A percentile compares a stretch with the other conserved stretches of the same genome.
These are phyloP conservation scores for Drosophila borealis DNA, from an alignment of 2,888 invertebrate species.

Conservation along the genomic window DNA sequence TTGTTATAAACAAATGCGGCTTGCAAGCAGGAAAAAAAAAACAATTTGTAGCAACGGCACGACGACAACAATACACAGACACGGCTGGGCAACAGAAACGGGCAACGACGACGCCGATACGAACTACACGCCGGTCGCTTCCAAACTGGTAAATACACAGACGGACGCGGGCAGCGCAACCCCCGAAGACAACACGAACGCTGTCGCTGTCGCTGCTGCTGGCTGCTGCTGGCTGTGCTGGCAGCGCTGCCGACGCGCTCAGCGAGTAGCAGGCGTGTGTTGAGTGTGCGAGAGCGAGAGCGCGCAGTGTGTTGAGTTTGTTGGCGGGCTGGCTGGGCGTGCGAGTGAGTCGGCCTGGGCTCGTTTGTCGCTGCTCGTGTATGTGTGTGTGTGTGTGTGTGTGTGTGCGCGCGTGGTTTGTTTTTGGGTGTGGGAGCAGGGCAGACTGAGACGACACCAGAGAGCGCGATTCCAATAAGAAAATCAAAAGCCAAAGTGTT, in stretches of 20 bases:
- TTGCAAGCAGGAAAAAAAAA: slow-evolving; percentile 11
- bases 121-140: slow-evolving; percentile 85
- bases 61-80: slow-evolving; percentile 44
- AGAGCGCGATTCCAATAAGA: slow-evolving; percentile 70
- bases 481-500: slow-evolving; percentile 75
- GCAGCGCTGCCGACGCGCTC: slow-evolving; percentile 31
- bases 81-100: slow-evolving; percentile 42
- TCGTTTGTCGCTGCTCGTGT: slow-evolving; percentile 15
- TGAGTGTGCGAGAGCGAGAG: slow-evolving; percentile 37
- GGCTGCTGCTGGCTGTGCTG: slow-evolving; percentile 9
- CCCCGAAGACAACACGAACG: slow-evolving; percentile 52
- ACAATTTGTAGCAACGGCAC: slow-evolving; percentile 26
- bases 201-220: slow-evolving; percentile 7
- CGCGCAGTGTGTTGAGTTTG: slow-evolving; percentile 62
- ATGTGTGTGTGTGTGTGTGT: slow-evolving; percentile 63
- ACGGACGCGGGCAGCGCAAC: slow-evolving; percentile 72
- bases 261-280: slow-evolving; percentile 37
- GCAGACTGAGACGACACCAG: slow-evolving; percentile 53
- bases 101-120: slow-evolving; percentile 80
- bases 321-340: slow-evolving; percentile 31
- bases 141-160: slow-evolving; percentile 85
- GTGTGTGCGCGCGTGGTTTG: not conserved
- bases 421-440: slow-evolving; percentile 50
- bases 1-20: slow-evolving; percentile 24
- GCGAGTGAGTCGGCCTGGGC: slow-evolving; percentile 62